Percentiles rank a stretch among this genome's conserved stretches.
phyloP scores from a whole-genome alignment of 2,888 invertebrate species.

The Cecidostiba fungosa region DNA sequence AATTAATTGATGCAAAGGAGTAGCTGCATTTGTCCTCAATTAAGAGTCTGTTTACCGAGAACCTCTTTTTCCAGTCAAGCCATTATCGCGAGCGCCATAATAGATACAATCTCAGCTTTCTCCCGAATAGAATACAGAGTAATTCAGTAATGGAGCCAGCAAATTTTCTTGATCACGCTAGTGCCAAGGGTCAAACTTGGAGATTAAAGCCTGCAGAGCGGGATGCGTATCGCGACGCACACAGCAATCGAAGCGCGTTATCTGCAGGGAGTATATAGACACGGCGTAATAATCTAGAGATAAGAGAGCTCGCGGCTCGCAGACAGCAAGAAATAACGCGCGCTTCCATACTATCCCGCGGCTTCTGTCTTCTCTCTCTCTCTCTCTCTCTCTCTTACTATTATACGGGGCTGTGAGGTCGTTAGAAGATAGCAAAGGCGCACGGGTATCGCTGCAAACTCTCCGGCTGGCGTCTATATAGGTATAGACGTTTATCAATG shows the following conservation, averaged over 20 bases:
- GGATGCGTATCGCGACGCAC: no score
- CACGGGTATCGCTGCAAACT: not conserved
- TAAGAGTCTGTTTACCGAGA: not conserved
- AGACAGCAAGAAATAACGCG: constrained; percentile 68
- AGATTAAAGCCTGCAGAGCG: not conserved
- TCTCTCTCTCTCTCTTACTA: not conserved
- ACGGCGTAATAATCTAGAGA: constrained; percentile 22
- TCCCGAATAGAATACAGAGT: not conserved
- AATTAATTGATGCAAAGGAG: constrained; percentile 9
- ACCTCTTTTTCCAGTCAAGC: not conserved
- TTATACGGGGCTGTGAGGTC: not conserved
- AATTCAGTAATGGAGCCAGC: not conserved
- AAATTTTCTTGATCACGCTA: not conserved
- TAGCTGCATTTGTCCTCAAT: constrained; percentile 21
- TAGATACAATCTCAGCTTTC: no score
- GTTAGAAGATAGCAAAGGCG: constrained; percentile 35
- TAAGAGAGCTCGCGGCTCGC: not conserved
- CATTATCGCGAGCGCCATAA: not conserved
- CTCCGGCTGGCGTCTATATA: no score
- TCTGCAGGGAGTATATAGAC: not conserved
- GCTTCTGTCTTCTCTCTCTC: not conserved
- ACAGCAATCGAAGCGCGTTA: constrained; percentile 9
- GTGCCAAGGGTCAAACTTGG: not conserved
- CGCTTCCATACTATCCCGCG: constrained; percentile 42
- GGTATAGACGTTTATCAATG: constrained; percentile 35